These are phyloP conservation scores for Dynastes maya DNA, from an alignment of 2,888 invertebrate genomes.

Conservation along the genomic window DNA sequence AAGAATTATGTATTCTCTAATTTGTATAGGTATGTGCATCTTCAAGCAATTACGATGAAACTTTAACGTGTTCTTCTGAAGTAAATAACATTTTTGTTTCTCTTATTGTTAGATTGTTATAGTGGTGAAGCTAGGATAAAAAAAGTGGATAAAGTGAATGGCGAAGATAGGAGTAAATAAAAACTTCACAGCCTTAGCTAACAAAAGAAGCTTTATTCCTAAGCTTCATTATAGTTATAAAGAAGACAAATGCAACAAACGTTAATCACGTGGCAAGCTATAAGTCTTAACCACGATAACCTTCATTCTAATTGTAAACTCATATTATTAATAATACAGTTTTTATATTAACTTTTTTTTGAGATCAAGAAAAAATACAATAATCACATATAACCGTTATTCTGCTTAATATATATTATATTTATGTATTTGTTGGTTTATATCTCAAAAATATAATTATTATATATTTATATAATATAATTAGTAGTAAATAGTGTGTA, in stretches of 20 bases:
- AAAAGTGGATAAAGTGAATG: no score
- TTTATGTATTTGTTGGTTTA: constrained; percentile 31
- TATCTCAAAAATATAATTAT: constrained; percentile 37
- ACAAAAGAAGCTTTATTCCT: constrained; percentile 43
- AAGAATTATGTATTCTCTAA: no score
- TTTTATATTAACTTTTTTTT: constrained; percentile 42
- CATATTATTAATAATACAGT: constrained; percentile 40
- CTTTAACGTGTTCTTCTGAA: no score
- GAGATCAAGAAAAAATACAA: constrained; percentile 40
- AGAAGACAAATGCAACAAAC: constrained; percentile 34
- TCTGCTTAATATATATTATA: constrained; percentile 42
- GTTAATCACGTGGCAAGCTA: neutral
- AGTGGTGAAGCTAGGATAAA: no score
- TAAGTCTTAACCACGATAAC: constrained; percentile 2
- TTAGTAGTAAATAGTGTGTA: constrained; percentile 9
- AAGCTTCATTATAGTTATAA: constrained; percentile 38
- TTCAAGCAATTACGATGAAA: no score
- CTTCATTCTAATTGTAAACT: constrained; percentile 28
- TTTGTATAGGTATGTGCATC: no score
- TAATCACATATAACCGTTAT: constrained; percentile 40
- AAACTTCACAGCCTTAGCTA: constrained; percentile 20
- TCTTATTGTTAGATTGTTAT: no score
- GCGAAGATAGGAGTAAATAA: constrained; percentile 3
- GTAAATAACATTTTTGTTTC: no score
- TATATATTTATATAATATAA: constrained; percentile 13